Base-by-base conservation (phyloP, 1,140 invertebrate species). In the Acromyrmex charruanus region DNA sequence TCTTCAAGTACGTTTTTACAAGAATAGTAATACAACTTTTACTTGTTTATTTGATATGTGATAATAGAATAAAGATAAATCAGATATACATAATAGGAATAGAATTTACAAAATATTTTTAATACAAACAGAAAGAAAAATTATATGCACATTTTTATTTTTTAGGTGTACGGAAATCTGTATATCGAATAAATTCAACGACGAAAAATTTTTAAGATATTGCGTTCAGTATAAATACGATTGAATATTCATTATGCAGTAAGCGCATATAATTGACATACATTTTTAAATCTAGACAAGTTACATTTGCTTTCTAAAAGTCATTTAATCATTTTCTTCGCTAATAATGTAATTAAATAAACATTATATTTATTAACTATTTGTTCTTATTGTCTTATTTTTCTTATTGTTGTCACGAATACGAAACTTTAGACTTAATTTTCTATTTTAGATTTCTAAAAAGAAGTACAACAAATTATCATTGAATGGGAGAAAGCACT, bases 301-400 rank as follows among this genome's bases (percentile, higher is more conserved):
- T 58, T 2, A 18, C 31, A 16, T 25, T 35, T 21, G 6, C 55
- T 75, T 75, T 61, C 72, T 75, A 75, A 75, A 59, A 58, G 53
- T 16, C 21, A 10, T n/a, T 39, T 16, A 59, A 12, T 61, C 1
- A 59, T 59, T 75, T 59, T 58, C 1, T 39, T 75, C 2, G 5
- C 1, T 39, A 6, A 39, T 39, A 44, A 61, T 59, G 4, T 25
- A 61, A 59, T 59, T 58, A 51, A 51, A n/a, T 5, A 35, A 44
- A 21, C 35, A 44, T 39, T 21, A 12, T 44, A 44, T 68, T 75
- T 44, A 44, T 7, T 39, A 58, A 74, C 25, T 16, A 9, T 55
- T 72, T 72, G 9, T 35, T 55, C 0, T 14, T 55, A 28, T 35
- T 2, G 18, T 21, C 12, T 12, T 4, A n/a, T 12, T 39, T 21